These are phyloP conservation scores for Ancistrus triradiatus DNA, from an alignment of 2,113 vertebrate genomes.

Conservation along the genomic window DNA sequence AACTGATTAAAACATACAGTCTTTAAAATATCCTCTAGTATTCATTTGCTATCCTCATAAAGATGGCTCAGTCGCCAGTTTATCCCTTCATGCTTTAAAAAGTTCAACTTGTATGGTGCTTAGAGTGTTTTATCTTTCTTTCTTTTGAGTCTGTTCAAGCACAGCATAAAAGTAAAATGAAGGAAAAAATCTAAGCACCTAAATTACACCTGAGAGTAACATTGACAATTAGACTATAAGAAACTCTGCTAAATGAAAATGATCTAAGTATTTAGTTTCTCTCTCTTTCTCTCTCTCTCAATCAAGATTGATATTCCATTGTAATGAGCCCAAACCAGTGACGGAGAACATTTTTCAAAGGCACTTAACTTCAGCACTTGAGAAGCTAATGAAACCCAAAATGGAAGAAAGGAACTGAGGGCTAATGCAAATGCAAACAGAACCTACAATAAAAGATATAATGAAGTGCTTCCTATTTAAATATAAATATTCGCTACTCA, in stretches of 20 bases:
- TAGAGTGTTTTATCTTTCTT: not conserved
- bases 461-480: constrained; percentile 99
- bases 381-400: constrained; percentile 98
- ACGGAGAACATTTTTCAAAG: constrained; percentile 74
- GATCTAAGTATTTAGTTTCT: constrained; percentile 65
- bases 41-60: too few species aligned
- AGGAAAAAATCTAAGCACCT: not conserved
- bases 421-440: constrained; percentile 98
- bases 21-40: too few species aligned
- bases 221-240: constrained; percentile 51
- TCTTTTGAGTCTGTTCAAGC: not conserved
- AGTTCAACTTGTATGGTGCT: not conserved
- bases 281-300: constrained; percentile 59
- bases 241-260: constrained; percentile 60
- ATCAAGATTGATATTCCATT: constrained; percentile 70
- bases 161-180: not conserved
- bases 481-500: constrained; percentile 99
- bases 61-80: too few species aligned
- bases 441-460: constrained; percentile 99
- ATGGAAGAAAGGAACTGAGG: constrained; percentile 83
- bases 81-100: too few species aligned
- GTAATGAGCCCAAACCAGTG: constrained; percentile 70
- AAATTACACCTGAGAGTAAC: constrained; percentile 45
- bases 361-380: constrained; percentile 74
- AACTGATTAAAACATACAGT: too few species aligned